phyloP scores from a whole-genome alignment of 1,140 invertebrate species.

The Pachyrhynchus sulphureomaculatus region DNA sequence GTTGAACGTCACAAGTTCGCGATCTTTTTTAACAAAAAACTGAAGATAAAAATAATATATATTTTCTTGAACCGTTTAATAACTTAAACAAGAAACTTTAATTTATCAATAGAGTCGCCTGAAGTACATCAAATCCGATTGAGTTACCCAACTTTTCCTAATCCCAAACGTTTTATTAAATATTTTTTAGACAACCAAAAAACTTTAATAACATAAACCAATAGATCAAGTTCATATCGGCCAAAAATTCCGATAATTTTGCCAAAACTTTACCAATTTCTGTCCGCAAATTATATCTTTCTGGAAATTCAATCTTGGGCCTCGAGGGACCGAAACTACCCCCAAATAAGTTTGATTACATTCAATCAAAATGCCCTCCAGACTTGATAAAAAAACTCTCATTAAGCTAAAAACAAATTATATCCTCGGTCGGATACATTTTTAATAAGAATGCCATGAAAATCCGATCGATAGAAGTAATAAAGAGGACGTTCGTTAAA shows the following conservation, averaged over 20 bases:
- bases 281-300: slow-evolving; percentile 11
- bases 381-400: neutral
- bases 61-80: too few relatives aligned
- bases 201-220: slow-evolving; percentile 8
- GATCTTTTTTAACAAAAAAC: too few relatives aligned
- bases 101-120: too few relatives aligned
- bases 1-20: too few relatives aligned
- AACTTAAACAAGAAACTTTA: too few relatives aligned
- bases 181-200: neutral
- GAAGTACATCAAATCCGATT: too few relatives aligned
- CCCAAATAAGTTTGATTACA: slow-evolving; percentile 6
- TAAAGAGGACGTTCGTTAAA: neutral
- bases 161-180: too few relatives aligned
- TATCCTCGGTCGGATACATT: slow-evolving; percentile 1
- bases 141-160: too few relatives aligned
- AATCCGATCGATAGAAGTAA: neutral
- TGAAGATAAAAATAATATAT: too few relatives aligned
- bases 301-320: neutral
- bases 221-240: slow-evolving; percentile 5
- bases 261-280: slow-evolving; percentile 4
- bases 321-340: neutral
- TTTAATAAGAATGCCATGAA: slow-evolving; percentile 2
- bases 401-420: slow-evolving; percentile 2
- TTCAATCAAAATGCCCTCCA: neutral
- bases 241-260: slow-evolving; percentile 6